phyloP scores from a whole-genome alignment of 2,888 invertebrate genomes.

The Xanthorhoe designata region DNA sequence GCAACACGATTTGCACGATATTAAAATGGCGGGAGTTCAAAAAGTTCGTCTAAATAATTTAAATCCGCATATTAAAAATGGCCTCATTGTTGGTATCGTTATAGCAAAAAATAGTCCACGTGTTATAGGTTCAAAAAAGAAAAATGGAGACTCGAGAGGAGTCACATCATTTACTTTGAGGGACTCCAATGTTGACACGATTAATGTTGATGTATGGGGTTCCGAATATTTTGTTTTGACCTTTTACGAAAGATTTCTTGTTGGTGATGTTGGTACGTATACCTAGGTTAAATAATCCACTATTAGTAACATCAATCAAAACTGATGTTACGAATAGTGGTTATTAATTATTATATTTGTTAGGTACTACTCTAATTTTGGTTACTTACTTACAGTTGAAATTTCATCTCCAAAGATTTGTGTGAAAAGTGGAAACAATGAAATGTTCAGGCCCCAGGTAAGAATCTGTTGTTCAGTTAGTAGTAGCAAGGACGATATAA shows the following conservation, averaged over 20 bases:
- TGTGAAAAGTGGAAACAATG: conserved; percentile 84
- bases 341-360: too few relatives aligned
- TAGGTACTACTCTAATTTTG: too few relatives aligned
- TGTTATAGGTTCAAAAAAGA: conserved; percentile 78
- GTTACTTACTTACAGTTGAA: conserved; percentile 88
- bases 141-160: conserved; percentile 84
- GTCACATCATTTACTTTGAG: conserved; percentile 92
- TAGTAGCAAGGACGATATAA: too few relatives aligned
- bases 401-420: conserved; percentile 88
- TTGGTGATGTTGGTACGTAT: conserved; percentile 89
- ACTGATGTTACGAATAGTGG: not conserved
- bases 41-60: conserved; percentile 71
- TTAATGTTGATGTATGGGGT: conserved; percentile 92
- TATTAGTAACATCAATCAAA: not conserved
- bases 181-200: conserved; percentile 89
- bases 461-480: not conserved
- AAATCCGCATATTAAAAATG: conserved; percentile 74
- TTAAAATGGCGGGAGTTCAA: conserved; percentile 77
- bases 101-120: conserved; percentile 88
- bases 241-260: conserved; percentile 87
- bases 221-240: conserved; percentile 86
- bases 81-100: conserved; percentile 84
- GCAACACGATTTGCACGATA: not conserved
- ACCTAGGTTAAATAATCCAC: not conserved
- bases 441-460: conserved; percentile 87